Evolutionary conservation across 2,113 vertebrate species (phyloP).

Genomic region (Melanostigma gelatinosum): DNA sequence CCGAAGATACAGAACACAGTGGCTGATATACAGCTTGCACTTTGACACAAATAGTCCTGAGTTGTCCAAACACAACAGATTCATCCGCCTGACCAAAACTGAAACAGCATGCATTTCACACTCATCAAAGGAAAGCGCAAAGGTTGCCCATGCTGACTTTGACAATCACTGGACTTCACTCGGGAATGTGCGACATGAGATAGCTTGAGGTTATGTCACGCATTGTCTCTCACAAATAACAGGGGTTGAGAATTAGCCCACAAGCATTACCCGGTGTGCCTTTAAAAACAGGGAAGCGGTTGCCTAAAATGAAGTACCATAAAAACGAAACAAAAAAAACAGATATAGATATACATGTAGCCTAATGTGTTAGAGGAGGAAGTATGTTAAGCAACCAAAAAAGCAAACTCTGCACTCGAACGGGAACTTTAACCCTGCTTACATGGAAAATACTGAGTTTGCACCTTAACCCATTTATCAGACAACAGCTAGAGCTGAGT

Average conservation of each 20-base stretch:
- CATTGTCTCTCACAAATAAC: not conserved
- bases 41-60: slow-evolving; percentile 5
- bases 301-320: not conserved
- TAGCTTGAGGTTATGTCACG: slow-evolving; percentile 43
- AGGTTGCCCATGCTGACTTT: slow-evolving; percentile 31
- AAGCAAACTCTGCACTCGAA: slow-evolving; percentile 59
- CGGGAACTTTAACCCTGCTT: slow-evolving; percentile 66
- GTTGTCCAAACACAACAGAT: not conserved
- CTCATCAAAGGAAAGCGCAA: slow-evolving; percentile 42
- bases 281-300: not conserved
- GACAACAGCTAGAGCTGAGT: slow-evolving; percentile 14
- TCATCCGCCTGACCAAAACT: slow-evolving; percentile 7
- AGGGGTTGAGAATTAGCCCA: not conserved
- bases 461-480: slow-evolving; percentile 65
- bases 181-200: slow-evolving; percentile 36
- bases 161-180: slow-evolving; percentile 57
- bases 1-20: slow-evolving; percentile 1
- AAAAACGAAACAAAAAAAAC: not conserved
- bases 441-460: slow-evolving; percentile 29
- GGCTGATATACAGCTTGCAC: slow-evolving; percentile 1
- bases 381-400: slow-evolving; percentile 42
- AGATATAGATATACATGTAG: not conserved
- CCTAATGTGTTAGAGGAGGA: not conserved
- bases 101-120: slow-evolving; percentile 5
- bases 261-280: not conserved